Conservation (phyloP, 2,113 vertebrate species). For the Chinchilla lanigera region DNA sequence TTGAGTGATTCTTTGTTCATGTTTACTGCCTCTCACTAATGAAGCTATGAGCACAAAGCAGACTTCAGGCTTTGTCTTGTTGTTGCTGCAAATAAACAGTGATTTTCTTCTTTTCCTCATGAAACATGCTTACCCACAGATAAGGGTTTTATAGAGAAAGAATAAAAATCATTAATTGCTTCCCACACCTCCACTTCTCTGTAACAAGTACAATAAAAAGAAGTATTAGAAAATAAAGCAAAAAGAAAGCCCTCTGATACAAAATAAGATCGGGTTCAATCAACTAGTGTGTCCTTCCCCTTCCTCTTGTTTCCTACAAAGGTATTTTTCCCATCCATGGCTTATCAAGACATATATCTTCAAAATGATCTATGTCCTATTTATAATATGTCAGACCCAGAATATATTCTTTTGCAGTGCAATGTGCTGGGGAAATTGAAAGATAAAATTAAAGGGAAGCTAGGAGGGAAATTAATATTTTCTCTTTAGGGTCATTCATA, state of each 20-base stretch:
- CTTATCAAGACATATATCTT: constrained; percentile 53
- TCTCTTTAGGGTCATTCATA: constrained; percentile 6
- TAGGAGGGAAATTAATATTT: constrained; percentile 59
- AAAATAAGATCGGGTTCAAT: constrained; percentile 68
- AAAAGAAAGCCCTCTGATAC: constrained; percentile 68
- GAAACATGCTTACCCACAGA: constrained; percentile 78
- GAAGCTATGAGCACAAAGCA: constrained; percentile 30
- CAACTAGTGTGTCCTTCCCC: neutral
- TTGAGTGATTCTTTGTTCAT: neutral
- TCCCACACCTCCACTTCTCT: constrained; percentile 53
- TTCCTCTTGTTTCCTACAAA: constrained; percentile 34
- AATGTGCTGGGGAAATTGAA: constrained; percentile 51
- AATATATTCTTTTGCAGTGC: constrained; percentile 24
- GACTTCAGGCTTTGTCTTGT: constrained; percentile 62
- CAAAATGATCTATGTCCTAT: constrained; percentile 53
- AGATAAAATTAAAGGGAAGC: constrained; percentile 52
- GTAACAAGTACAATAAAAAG: constrained; percentile 72
- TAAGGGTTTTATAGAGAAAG: constrained; percentile 70
- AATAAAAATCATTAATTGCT: constrained; percentile 81
- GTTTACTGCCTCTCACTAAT: constrained; percentile 69
- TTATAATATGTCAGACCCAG: neutral
- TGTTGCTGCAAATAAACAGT: constrained; percentile 76
- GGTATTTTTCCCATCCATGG: neutral
- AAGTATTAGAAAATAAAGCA: constrained; percentile 73
- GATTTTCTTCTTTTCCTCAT: constrained; percentile 70